Evolutionary conservation across 2,797 vertebrate species (phyloP).

Genomic region (Chrosomus eos): DNA sequence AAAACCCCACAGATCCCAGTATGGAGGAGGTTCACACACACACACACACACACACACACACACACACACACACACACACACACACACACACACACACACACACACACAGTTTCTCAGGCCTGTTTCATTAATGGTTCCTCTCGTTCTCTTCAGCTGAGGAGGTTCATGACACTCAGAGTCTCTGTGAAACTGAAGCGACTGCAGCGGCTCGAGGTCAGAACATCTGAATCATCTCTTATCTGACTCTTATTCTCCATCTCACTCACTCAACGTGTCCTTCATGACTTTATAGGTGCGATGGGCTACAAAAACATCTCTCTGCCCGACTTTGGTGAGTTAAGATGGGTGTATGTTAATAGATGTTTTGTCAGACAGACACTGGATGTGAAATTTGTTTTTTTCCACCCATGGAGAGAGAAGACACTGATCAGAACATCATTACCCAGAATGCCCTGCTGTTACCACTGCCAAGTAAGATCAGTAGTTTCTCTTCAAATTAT

Average conservation of each 20-base stretch:
- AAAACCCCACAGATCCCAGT: neutral
- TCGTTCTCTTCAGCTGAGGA: neutral
- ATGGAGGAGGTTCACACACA: neutral
- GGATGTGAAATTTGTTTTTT: neutral
- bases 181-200: neutral
- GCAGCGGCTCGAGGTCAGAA: neutral
- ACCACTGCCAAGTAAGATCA: neutral
- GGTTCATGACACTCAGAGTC: too few species aligned
- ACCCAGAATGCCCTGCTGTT: neutral
- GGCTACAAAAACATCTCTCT: neutral
- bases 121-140: neutral
- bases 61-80: too few species aligned
- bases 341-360: neutral
- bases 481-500: neutral
- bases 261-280: neutral
- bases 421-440: rapidly evolving
- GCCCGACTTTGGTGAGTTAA: neutral
- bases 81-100: too few species aligned
- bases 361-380: neutral
- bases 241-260: neutral
- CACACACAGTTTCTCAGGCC: too few species aligned
- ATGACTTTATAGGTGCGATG: neutral
- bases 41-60: neutral
- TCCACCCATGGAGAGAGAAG: neutral
- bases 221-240: neutral